Conservation (phyloP, 2,888 invertebrate genomes). For the Cotesia congregata region DNA sequence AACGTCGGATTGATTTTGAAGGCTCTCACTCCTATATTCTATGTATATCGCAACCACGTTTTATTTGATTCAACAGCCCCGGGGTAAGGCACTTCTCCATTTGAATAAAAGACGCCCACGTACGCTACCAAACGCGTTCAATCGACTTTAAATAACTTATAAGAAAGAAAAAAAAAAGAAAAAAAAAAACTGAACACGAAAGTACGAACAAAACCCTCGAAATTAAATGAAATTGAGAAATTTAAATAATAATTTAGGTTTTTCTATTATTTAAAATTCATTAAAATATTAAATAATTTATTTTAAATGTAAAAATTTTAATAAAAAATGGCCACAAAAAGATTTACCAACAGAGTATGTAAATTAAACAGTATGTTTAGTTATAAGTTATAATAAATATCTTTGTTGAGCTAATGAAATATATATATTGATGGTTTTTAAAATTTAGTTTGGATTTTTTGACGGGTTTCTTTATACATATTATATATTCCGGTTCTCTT, state of each 20-base stretch:
- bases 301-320: no score
- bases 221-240: constrained; percentile 23
- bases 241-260: not conserved
- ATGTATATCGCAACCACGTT: constrained; percentile 22
- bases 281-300: no score
- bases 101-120: constrained; percentile 31
- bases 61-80: constrained; percentile 27
- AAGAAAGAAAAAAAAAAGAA: constrained; percentile 23
- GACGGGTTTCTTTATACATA: constrained; percentile 22
- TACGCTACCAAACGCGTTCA: constrained; percentile 2
- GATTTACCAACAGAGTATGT: no score
- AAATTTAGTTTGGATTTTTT: not conserved
- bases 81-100: constrained; percentile 14
- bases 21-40: not conserved
- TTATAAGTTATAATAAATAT: no score
- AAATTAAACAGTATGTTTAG: no score
- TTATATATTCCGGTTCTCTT: constrained; percentile 17
- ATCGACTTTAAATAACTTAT: constrained; percentile 2
- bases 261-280: constrained; percentile 35
- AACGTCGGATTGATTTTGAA: constrained; percentile 24
- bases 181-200: constrained; percentile 13
- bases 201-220: not conserved
- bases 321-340: no score
- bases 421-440: no score
- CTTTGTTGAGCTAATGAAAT: no score